Evolutionary conservation across 1,140 invertebrate genomes (phyloP), one percentile per base, ranked within the genome.

Genomic region (Acyrthosiphon pisum): DNA sequence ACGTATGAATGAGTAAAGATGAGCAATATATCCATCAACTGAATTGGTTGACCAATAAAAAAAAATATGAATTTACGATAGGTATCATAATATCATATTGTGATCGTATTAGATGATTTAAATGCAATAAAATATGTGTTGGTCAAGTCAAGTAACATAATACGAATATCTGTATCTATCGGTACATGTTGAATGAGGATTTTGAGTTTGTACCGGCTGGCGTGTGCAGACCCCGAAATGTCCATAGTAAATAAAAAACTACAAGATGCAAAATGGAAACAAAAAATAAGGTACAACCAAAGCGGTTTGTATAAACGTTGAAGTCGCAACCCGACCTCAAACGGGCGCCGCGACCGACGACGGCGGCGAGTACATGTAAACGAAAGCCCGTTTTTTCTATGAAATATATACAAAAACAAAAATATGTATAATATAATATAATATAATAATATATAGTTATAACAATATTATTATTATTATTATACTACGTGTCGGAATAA

Each of bases 401-500:
- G 37, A n/a, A 86, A 86, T 18, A 48, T 46, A 86, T 46, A 86
- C 44, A 46, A 86, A 86, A 86, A 46, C 26, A 46, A 46, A 86
- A 46, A 86, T 4, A 86, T 86, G 41, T 30, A 46, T 86, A 86
- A 87, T 22, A 87, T 35, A 86, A 87, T 22, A 87, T 35, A n/a
- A n/a, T 50, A 50, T 50, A 50, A n/a, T 84, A 44, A 46, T 46
- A 46, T 84, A 87, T 48, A 46, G n/a, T 46, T 18, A 87, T 48
- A 48, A 87, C 48, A 87, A 87, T 87, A 87, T n/a, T 50, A 87
- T 30, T 86, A 83, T 83, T 83, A 86, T 86, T 48, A 48, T 87
- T 48, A 46, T 87, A 87, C 50, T 56, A 56, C 88, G 88, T 56
- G 88, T 89, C 48, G 50, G 88, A 89, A 89, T 89, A 89, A 89